These are phyloP conservation scores for Tenthredo scrophulariae DNA, from an alignment of 2,888 invertebrate species.

Conservation along the genomic window DNA sequence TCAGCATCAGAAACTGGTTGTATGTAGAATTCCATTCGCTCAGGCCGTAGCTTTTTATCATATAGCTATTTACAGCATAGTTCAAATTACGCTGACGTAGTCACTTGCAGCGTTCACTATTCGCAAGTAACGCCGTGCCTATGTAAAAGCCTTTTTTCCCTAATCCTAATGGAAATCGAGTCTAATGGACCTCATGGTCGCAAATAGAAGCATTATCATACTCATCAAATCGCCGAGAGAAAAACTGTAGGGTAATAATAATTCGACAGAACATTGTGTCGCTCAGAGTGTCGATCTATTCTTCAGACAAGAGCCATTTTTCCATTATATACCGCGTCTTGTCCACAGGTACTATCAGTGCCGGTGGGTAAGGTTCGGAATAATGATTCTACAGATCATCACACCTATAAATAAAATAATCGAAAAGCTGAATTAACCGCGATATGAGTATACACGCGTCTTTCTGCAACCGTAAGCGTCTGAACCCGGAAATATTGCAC, in stretches of 20 bases:
- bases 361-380: conserved; percentile 25
- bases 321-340: not conserved
- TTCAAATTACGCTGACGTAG: conserved; percentile 2
- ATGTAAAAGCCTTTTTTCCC: not conserved
- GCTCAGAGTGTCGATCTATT: not conserved
- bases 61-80: not conserved
- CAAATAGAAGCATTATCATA: not conserved
- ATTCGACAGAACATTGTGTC: not conserved
- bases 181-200: not conserved
- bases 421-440: not conserved
- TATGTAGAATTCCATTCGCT: not conserved
- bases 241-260: not conserved
- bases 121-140: not conserved
- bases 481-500: not conserved
- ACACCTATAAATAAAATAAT: not conserved
- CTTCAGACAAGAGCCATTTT: not conserved
- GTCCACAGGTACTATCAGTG: conserved; percentile 13
- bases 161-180: not conserved
- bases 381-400: not conserved
- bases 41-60: not conserved
- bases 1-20: not conserved
- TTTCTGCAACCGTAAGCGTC: not conserved
- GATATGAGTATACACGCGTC: not conserved
- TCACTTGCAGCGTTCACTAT: not conserved
- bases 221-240: not conserved